Base-by-base conservation (phyloP, 1,140 invertebrate genomes). In the Drosophila arawakana region DNA sequence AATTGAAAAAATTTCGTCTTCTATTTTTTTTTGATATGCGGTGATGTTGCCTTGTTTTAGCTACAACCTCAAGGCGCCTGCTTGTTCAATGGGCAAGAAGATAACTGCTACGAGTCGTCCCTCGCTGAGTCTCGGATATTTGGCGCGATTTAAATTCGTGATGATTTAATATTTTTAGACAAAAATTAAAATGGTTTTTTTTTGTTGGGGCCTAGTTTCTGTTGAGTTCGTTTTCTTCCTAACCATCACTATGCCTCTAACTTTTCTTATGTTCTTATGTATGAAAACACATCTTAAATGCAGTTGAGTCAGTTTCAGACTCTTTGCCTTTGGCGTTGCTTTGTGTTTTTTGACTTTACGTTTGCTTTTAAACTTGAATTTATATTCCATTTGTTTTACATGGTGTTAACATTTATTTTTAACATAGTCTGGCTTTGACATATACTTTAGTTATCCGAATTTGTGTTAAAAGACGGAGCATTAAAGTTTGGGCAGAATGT, bases 351-450 rank as follows among this genome's bases (percentile, higher is more conserved):
- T 82, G 41, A 63, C 47, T 76, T 82, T 49, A 63, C 47, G 70
- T 76, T 76, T 62, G 62, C 80, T 67, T 76, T 86, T 76, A 88
- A 88, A 76, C 79, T 61, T 82, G 65, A 88, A 75, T 79, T 85
- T 85, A 79, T 85, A 85, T 85, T 85, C 83, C 86, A 88, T 85
- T 85, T 43, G 55, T 72, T 81, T 50, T 75, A 68, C 30, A 15
- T 15, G 35, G 44, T 37, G 44, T 49, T 62, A 67, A 25, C 8
- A 44, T 9, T 7, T 46, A 7, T 5, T n/a, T 7, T 35, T 0
- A 66, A 55, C 9, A 21, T 21, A 18, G 21, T n/a, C 15, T 15
- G 13, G 7, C 30, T 44, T 21, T 6, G 10, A 41, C 35, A 37
- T 18, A 37, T 18, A 6, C 15, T 18, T 18, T 18, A 18, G 15